These are phyloP conservation scores for Cotesia typhae DNA, from an alignment of 1,140 invertebrate species.

Conservation along the genomic window DNA sequence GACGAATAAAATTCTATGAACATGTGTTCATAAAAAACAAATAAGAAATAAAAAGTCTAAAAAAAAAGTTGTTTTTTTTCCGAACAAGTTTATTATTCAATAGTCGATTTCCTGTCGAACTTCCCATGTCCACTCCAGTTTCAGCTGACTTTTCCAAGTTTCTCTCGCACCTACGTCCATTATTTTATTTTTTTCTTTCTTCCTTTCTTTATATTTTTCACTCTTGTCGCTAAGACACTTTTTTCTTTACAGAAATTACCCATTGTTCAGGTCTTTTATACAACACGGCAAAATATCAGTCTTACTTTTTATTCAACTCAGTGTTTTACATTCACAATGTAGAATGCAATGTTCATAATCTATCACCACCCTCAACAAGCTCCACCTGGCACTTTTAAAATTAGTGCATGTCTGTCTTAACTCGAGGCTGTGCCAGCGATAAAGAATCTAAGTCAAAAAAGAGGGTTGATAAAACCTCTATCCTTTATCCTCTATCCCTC, in stretches of 20 bases:
- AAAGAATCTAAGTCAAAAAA: slow-evolving; percentile 15
- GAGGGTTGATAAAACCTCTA: background rate
- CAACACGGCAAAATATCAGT: background rate
- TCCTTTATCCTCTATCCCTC: background rate
- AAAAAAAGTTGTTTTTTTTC: background rate
- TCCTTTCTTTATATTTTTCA: too few relatives aligned
- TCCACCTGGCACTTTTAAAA: slow-evolving; percentile 38
- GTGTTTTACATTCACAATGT: background rate
- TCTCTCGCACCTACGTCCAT: background rate
- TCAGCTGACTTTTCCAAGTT: background rate
- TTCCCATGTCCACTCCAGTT: background rate
- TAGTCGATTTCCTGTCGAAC: background rate
- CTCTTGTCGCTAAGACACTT: too few relatives aligned
- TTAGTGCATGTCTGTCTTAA: slow-evolving; percentile 41
- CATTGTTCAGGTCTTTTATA: background rate
- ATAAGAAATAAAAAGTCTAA: background rate
- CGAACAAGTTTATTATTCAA: background rate
- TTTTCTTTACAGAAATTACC: too few relatives aligned
- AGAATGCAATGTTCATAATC: slow-evolving; percentile 27
- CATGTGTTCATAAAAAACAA: background rate
- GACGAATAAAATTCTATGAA: background rate
- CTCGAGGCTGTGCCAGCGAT: slow-evolving; percentile 15
- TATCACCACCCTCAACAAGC: slow-evolving; percentile 24
- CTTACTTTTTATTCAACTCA: slow-evolving; percentile 15
- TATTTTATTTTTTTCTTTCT: too few relatives aligned